These are phyloP conservation scores for Meiosimyza decipiens DNA, from an alignment of 2,888 invertebrate species.

Conservation along the genomic window DNA sequence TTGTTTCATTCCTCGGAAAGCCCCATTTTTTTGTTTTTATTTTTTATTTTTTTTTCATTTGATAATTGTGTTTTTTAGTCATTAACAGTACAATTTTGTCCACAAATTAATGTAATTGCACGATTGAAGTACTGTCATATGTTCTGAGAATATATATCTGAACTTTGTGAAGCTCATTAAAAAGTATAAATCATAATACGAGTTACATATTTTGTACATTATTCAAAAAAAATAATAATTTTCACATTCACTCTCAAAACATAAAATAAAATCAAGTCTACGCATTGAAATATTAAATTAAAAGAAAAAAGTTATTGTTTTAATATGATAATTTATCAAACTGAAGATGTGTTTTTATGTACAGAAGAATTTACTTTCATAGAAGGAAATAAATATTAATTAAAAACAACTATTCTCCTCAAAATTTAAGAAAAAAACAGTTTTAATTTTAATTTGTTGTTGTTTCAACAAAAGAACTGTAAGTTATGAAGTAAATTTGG, in stretches of 20 bases:
- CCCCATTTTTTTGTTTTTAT: too few species aligned
- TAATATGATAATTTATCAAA: conserved; percentile 10
- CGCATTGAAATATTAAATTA: conserved; percentile 39
- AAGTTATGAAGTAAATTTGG: conserved; percentile 47
- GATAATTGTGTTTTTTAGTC: too few species aligned
- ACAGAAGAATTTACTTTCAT: conserved; percentile 41
- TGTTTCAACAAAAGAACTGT: conserved; percentile 42
- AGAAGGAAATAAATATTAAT: conserved; percentile 17
- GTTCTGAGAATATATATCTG: too few species aligned
- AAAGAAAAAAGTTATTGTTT: neutral
- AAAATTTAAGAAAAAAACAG: conserved; percentile 16
- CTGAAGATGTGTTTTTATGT: conserved; percentile 38
- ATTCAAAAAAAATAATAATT: conserved; percentile 25
- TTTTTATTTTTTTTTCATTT: too few species aligned
- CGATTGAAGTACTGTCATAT: too few species aligned
- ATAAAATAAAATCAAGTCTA: conserved; percentile 45
- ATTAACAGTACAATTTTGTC: too few species aligned
- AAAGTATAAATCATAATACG: too few species aligned
- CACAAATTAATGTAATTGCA: too few species aligned
- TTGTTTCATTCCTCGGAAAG: too few species aligned
- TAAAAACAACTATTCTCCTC: conserved; percentile 27
- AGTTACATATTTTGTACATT: conserved; percentile 34
- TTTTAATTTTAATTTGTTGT: neutral
- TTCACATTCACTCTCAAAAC: conserved; percentile 46
- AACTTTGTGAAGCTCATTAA: too few species aligned